Evolutionary conservation across 2,888 invertebrate species (phyloP), one percentile per base, ranked within the genome.

Genomic region (Platycheirus rosarum): DNA sequence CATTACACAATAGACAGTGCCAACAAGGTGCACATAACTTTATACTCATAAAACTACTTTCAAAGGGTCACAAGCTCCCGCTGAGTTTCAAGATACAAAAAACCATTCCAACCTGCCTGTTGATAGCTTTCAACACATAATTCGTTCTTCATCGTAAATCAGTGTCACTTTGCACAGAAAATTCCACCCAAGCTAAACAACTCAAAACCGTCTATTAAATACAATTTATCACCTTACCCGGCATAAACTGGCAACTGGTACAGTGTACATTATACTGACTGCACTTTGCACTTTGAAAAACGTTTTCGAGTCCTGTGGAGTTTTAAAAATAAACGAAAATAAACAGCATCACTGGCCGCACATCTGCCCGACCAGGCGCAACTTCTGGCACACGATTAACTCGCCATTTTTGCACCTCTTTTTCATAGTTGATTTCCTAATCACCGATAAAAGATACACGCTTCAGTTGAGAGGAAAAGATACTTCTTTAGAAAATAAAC

Each of bases 1-100:
- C 62, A 79, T 79, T 79, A 69, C 79, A 42, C 68, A 78, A 78
- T 37, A 55, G 13, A 14, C 23, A n/a, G 2, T 16, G 63, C 40
- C 16, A 65, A 70, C 49, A 35, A 29, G 40, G 2, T 14, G 3
- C 40, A 53, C 4, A 9, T 29, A 16, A 8, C n/a, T 62, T 37
- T 55, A 66, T 46, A 29, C n/a, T 51, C n/a, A 11, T 11, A 46
- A 55, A 37, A 49, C 46, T 40, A 35, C 55, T 51, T 23, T 9
- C n/a, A 37, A 78, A 78, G 78, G 78, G 73, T 79, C 62, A 55
- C 40, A 48, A 42, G 74, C 79, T 63, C 79, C 62, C 37, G 74
- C 79, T 74, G 74, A 0, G 79, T 44, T 49, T 40, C 29, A 13
- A 74, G 55, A 48, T 1, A 35, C 32, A 32, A 23, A 55, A 18